phyloP scores from a whole-genome alignment of 2,113 vertebrate species.

The Semicossyphus pulcher region DNA sequence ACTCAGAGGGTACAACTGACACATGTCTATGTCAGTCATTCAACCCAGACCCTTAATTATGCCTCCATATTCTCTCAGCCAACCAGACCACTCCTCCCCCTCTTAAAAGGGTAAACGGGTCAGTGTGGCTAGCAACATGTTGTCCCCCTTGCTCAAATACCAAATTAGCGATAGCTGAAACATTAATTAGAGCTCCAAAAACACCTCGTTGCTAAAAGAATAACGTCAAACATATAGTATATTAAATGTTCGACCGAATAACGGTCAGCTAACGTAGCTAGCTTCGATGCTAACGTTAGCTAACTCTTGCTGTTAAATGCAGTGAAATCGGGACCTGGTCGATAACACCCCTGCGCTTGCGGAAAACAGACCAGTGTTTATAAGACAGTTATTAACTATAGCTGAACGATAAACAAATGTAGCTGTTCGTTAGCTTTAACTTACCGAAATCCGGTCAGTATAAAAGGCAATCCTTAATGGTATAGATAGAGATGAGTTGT shows the following conservation, averaged over 20 bases:
- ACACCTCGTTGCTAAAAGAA: neutral
- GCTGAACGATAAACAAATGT: neutral
- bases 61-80: neutral
- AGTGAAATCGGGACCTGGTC: neutral
- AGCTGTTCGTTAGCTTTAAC: neutral
- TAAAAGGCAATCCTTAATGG: neutral
- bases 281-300: neutral
- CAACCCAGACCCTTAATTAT: neutral
- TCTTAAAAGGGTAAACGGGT: too few relatives aligned
- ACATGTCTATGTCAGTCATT: slow-evolving; percentile 29
- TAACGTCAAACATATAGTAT: too few relatives aligned
- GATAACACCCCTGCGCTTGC: neutral
- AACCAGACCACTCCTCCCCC: slow-evolving; percentile 12
- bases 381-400: neutral
- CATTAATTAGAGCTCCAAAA: neutral
- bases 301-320: neutral
- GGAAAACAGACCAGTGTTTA: neutral
- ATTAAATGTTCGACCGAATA: neutral
- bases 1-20: neutral
- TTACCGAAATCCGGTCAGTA: slow-evolving; percentile 13
- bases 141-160: neutral
- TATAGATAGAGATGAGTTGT: neutral
- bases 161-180: neutral
- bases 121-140: neutral
- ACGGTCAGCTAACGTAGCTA: neutral